Evolutionary conservation across 1,140 invertebrate species (phyloP).

Genomic region (Drosophila sp.): DNA sequence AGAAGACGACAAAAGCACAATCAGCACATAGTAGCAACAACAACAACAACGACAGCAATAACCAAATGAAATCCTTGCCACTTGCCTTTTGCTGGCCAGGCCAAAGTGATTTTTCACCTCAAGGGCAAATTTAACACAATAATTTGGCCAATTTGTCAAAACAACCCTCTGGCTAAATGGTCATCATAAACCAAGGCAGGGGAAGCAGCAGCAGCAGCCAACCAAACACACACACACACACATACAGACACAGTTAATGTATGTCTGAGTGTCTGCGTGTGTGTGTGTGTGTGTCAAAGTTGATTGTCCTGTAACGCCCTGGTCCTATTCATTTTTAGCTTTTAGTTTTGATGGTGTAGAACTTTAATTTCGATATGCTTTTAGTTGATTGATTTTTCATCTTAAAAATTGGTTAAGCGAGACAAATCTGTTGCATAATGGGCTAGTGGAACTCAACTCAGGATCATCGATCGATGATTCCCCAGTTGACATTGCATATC

Average conservation of each 20-base stretch:
- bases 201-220: constrained; percentile 15
- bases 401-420: neutral
- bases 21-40: constrained; percentile 47
- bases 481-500: neutral
- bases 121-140: constrained; percentile 82
- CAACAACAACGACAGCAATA: constrained; percentile 16
- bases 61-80: constrained; percentile 45
- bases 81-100: constrained; percentile 45
- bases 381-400: constrained; percentile 5
- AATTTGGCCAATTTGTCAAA: constrained; percentile 83
- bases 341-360: constrained; percentile 7
- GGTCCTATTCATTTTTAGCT: constrained; percentile 11
- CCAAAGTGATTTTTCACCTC: constrained; percentile 82
- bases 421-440: neutral
- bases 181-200: constrained; percentile 61
- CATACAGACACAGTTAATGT: neutral
- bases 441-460: too few relatives aligned
- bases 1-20: constrained; percentile 61
- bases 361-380: constrained; percentile 7
- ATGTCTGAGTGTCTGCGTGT: constrained; percentile 2
- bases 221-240: constrained; percentile 28
- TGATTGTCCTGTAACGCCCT: constrained; percentile 64
- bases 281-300: constrained; percentile 33
- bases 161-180: constrained; percentile 79
- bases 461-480: too few relatives aligned